Evolutionary conservation across 2,113 vertebrate genomes (phyloP), one percentile per base, ranked within the genome.

Genomic region (Ramphastos sulfuratus): DNA sequence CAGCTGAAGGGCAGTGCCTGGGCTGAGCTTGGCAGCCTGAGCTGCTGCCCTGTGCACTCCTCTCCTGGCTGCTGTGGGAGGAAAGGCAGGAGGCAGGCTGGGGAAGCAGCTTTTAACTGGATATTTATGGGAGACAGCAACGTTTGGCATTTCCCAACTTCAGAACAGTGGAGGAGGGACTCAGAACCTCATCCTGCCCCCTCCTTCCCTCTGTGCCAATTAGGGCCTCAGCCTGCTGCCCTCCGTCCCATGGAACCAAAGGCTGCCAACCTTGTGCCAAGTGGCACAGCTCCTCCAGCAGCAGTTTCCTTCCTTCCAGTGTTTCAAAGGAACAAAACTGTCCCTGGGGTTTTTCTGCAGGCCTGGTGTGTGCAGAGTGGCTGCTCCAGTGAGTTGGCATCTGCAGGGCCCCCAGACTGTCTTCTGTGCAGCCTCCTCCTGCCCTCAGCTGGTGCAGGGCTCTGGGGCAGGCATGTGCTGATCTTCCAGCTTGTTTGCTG

Each of bases 71-170:
- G 37, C 37, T 39, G 37, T 39, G 42, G 92, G 71, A 93, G 89
- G 78, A 37, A 8, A 92, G 58, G 83, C 30, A 13, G 90, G 81
- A 80, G 92, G 85, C 93, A 91, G 20, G 33, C 9, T 30, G 91
- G 83, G 85, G 84, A 89, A 85, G 87, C 82, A 78, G 64, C 84
- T 67, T 94, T 92, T 65, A 96, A 95, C 85, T 80, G 91, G 93
- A 18, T 96, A 69, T 94, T 92, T 94, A 77, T 67, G 69, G 79
- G 89, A 65, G 58, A 78, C 60, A 94, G 71, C 93, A 92, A 71
- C 94, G 74, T 72, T 95, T 95, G 93, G 93, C 94, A 94, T 94
- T 93, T 96, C 93, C 65, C 4, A 6, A 85, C 92, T 95, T 83
- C 94, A 85, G 82, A 92, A 92, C 65, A 91, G 89, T 78, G 89